Evolutionary conservation across 2,797 vertebrate species (phyloP).

Genomic region (Channa striata): DNA sequence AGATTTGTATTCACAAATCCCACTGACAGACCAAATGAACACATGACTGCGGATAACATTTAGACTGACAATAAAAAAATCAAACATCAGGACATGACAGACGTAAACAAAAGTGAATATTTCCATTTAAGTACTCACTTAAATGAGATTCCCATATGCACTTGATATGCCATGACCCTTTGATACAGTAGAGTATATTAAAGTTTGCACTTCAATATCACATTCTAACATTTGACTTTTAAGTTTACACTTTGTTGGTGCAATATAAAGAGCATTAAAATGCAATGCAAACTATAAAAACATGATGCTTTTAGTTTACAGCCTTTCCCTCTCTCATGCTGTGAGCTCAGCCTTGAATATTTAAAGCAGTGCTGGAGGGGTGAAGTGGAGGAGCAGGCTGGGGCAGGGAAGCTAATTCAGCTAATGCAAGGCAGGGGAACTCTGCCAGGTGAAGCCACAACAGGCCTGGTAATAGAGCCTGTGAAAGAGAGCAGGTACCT

Average conservation of each 20-base stretch:
- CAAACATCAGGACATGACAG: conserved; percentile 75
- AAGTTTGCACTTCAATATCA: conserved; percentile 32
- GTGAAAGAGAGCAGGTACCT: conserved; percentile 31
- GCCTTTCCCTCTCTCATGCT: conserved; percentile 59
- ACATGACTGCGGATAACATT: conserved; percentile 63
- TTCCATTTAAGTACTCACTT: conserved; percentile 89
- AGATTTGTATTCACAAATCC: conserved; percentile 47
- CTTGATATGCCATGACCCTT: conserved; percentile 77
- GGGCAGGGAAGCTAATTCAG: conserved; percentile 40
- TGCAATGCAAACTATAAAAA: conserved; percentile 46
- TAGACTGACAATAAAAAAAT: conserved; percentile 62
- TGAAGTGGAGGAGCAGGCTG: conserved; percentile 40
- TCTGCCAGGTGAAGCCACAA: conserved; percentile 69
- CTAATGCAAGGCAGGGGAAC: conserved; percentile 36
- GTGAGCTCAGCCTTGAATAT: conserved; percentile 63
- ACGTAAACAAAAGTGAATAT: conserved; percentile 80
- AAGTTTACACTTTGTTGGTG: conserved; percentile 12
- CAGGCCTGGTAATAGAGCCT: conserved; percentile 53
- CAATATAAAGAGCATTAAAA: conserved; percentile 38
- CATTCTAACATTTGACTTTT: conserved; percentile 35
- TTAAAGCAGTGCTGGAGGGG: conserved; percentile 54
- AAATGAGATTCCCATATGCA: conserved; percentile 89
- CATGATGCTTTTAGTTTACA: conserved; percentile 20
- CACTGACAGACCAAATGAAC: conserved; percentile 62
- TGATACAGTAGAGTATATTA: conserved; percentile 57